Evolutionary conservation across 2,888 invertebrate genomes (phyloP), one percentile per base, ranked within the genome.

Genomic region (Heliothis peltigera): DNA sequence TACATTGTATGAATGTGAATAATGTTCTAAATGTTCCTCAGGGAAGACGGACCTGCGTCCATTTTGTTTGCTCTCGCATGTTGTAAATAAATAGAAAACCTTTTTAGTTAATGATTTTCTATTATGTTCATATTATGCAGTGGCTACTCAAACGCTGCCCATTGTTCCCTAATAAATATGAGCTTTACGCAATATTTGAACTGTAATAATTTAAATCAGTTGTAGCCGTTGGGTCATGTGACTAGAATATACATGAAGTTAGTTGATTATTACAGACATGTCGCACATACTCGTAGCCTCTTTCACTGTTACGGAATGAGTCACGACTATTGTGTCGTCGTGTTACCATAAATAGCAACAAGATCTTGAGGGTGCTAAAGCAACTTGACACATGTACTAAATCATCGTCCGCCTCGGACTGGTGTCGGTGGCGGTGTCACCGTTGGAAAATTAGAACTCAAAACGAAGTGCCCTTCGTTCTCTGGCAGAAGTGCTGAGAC

Each of bases 271-370:
- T 85, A 75, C 81, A 79, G 79, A 81, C 88, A 82, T 86, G 86
- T 86, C 79, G 75, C 79, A 75, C 71, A 64, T 49, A 59, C 74
- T 70, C 66, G 25, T 77, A 77, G 79, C 77, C 77, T 80, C 80
- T 82, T 82, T 81, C 75, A 83, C 80, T 82, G 81, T 75, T 81
- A 75, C 70, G 70, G 83, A 81, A 81, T 90, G 91, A 89, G 81
- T 90, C 90, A 91, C 81, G 81, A 81, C 82, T 83, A 87, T 89
- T 89, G 89, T 90, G 87, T 88, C 84, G 88, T 85, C 83, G 84
- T 84, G 85, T 79, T 85, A 82, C 90, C 90, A 89, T 89, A 91
- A 91, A 91, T 91, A 91, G 89, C 87, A 66, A 74, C 86, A 82
- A 86, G 81, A 85, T 84, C 80, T 82, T 82, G 82, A 87, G 89